Evolutionary conservation across 2,113 vertebrate genomes (phyloP).

Genomic region (Aegithalos caudatus): DNA sequence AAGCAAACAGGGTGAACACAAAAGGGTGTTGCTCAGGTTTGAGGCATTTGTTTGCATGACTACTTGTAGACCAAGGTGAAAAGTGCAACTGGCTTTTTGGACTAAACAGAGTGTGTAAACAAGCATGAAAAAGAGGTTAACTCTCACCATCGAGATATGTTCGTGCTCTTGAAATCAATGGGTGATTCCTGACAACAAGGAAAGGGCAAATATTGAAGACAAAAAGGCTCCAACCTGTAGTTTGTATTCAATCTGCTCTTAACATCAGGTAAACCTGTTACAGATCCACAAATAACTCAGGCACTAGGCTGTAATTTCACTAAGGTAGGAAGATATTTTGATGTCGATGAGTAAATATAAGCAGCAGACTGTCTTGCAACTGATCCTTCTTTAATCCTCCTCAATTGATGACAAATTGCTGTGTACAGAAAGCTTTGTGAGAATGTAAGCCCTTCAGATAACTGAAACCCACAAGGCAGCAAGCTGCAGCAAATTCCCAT

Average conservation of each 20-base stretch:
- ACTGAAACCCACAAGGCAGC: background rate
- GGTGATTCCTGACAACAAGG: conserved; percentile 69
- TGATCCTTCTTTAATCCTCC: conserved; percentile 38
- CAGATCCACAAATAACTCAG: conserved; percentile 54
- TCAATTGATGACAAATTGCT: conserved; percentile 52
- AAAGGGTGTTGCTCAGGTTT: conserved; percentile 37
- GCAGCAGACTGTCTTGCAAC: conserved; percentile 49
- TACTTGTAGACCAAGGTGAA: conserved; percentile 77
- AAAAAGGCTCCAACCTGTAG: conserved; percentile 48
- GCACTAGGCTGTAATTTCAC: conserved; percentile 24
- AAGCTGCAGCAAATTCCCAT: background rate
- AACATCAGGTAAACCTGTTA: conserved; percentile 68
- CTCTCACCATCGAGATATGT: conserved; percentile 42
- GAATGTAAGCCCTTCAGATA: conserved; percentile 10
- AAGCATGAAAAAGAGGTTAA: conserved; percentile 73
- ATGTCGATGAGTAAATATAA: conserved; percentile 55
- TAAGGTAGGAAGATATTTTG: conserved; percentile 49
- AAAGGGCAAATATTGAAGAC: conserved; percentile 71
- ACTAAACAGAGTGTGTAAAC: conserved; percentile 70
- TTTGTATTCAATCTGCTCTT: conserved; percentile 44
- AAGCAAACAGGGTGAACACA: conserved; percentile 59
- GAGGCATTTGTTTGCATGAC: conserved; percentile 64
- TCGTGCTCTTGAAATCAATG: conserved; percentile 66
- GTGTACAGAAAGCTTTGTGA: conserved; percentile 25
- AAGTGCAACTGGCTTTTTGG: conserved; percentile 72